Evolutionary conservation across 2,113 vertebrate species (phyloP).

Genomic region (Trachemys scripta): DNA sequence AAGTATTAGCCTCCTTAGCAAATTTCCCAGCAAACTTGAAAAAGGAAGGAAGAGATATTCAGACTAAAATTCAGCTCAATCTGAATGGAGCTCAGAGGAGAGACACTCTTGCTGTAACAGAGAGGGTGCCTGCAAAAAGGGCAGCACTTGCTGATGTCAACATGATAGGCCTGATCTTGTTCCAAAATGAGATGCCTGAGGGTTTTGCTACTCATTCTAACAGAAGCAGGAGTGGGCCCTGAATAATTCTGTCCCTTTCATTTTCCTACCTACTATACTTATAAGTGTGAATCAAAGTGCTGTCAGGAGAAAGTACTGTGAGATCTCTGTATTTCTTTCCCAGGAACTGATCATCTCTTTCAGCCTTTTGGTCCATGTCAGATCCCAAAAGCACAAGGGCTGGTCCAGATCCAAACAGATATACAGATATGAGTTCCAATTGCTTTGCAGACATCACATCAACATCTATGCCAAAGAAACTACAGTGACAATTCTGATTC

Average conservation of each 20-base stretch:
- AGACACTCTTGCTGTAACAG: rapidly evolving
- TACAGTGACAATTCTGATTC: background rate
- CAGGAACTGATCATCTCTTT: rapidly evolving
- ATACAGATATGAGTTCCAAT: background rate
- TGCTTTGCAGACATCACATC: background rate
- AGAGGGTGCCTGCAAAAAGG: background rate
- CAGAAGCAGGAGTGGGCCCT: background rate
- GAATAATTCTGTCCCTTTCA: background rate
- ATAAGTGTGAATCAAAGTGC: rapidly evolving
- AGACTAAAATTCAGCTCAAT: background rate
- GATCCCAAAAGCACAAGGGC: background rate
- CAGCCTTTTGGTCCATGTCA: rapidly evolving
- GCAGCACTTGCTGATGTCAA: rapidly evolving
- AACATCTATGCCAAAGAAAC: background rate
- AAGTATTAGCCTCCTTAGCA: conserved; percentile 14
- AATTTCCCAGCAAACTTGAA: conserved; percentile 10
- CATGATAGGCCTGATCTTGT: rapidly evolving
- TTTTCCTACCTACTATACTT: rapidly evolving
- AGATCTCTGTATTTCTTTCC: rapidly evolving
- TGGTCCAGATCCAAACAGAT: rapidly evolving
- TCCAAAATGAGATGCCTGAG: rapidly evolving
- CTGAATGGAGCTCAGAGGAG: background rate
- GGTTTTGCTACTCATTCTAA: background rate
- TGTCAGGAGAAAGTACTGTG: rapidly evolving
- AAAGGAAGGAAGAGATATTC: background rate